A percentile compares a stretch with the other conserved stretches of the same genome.
phyloP scores from a whole-genome alignment of 92 coral and sea anemone genomes.

The Porites divaricata region DNA sequence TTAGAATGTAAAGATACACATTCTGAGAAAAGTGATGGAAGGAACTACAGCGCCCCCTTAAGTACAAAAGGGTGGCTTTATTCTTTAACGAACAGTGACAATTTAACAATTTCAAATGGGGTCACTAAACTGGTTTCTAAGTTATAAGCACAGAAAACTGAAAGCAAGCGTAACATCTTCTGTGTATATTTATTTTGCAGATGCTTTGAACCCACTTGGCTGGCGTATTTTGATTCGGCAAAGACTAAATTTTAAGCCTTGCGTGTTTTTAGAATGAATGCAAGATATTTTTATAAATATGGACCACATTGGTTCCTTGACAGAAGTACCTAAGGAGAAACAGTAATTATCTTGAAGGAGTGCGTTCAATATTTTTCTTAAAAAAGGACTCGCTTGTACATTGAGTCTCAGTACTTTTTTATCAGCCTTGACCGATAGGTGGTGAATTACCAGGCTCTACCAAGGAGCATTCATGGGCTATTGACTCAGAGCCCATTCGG shows the following conservation, averaged over 20 bases:
- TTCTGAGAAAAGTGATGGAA: too few species aligned
- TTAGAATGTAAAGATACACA: too few species aligned
- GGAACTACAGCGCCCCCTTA: too few species aligned
- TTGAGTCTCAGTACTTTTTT: too few species aligned
- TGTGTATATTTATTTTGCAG: conserved; percentile 5
- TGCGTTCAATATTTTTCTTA: neutral
- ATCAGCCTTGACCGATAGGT: too few species aligned
- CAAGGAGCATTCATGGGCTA: too few species aligned
- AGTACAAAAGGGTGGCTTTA: too few species aligned
- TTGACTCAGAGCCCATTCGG: too few species aligned
- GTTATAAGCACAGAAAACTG: neutral
- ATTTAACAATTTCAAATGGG: too few species aligned
- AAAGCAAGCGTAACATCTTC: neutral
- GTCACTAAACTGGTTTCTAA: neutral
- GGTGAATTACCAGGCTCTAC: too few species aligned
- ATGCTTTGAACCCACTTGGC: neutral
- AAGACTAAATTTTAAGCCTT: conserved; percentile 4
- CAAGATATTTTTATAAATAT: neutral
- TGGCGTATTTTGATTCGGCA: neutral
- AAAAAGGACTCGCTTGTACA: too few species aligned
- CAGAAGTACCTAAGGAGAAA: neutral
- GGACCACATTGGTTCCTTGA: conserved; percentile 25
- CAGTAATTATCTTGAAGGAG: neutral
- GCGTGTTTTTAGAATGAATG: neutral
- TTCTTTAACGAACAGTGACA: too few species aligned